Conservation (phyloP, 1,140 invertebrate genomes). For the Laupala kohalensis region DNA sequence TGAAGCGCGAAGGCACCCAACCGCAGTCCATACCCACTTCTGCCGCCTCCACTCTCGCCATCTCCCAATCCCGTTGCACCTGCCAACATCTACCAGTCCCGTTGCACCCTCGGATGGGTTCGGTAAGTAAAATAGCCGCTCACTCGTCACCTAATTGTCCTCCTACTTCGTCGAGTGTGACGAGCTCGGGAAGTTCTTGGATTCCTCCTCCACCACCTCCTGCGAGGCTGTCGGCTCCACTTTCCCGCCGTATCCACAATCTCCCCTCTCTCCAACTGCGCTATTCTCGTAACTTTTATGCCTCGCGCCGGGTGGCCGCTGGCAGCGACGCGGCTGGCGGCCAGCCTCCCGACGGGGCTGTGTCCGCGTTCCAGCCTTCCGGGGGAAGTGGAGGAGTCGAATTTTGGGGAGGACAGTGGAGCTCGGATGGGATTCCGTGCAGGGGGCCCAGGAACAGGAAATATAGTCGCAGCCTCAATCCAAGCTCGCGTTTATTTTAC, state of each 20-base stretch:
- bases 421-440: neutral
- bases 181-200: no score
- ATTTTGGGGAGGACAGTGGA: neutral
- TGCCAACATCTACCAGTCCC: neutral
- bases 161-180: no score
- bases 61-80: neutral
- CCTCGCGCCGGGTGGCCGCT: no score
- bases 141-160: no score
- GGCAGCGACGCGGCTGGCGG: no score
- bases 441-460: neutral
- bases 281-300: neutral
- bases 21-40: no score
- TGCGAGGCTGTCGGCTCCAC: no score
- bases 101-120: no score
- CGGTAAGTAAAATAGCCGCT: no score
- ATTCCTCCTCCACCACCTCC: no score
- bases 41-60: neutral
- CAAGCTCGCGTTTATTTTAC: neutral
- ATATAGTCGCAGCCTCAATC: neutral
- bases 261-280: neutral
- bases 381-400: no score
- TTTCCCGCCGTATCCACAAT: no score
- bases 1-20: neutral
- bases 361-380: neutral
- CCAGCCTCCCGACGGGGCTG: neutral